phyloP scores from a whole-genome alignment of 2,888 invertebrate species.

The Scotopteryx bipunctaria region DNA sequence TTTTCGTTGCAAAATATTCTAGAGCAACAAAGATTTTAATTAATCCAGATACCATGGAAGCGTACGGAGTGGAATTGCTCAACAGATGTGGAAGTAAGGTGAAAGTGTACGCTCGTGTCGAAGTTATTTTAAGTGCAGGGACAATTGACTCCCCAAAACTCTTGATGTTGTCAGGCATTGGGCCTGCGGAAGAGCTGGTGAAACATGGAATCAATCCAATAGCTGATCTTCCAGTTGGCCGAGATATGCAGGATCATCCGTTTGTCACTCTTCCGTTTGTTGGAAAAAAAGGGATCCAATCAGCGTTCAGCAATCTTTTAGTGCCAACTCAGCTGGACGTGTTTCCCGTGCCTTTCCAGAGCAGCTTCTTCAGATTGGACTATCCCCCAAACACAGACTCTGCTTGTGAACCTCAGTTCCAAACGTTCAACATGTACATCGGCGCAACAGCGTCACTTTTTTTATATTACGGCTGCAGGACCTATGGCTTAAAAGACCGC shows the following conservation, averaged over 20 bases:
- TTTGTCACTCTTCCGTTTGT: slow-evolving; percentile 50
- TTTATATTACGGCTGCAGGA: slow-evolving; percentile 48
- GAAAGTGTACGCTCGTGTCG: slow-evolving; percentile 54
- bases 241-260: slow-evolving; percentile 67
- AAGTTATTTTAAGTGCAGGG: slow-evolving; percentile 69
- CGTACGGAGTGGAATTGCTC: slow-evolving; percentile 59
- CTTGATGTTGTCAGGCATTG: slow-evolving; percentile 69
- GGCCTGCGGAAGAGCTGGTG: slow-evolving; percentile 55
- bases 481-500: slow-evolving; percentile 40
- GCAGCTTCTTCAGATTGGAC: slow-evolving; percentile 55
- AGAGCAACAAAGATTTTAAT: slow-evolving; percentile 63
- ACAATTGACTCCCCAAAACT: slow-evolving; percentile 66
- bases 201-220: slow-evolving; percentile 53
- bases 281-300: slow-evolving; percentile 53
- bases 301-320: slow-evolving; percentile 57
- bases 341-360: slow-evolving; percentile 58
- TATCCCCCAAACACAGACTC: slow-evolving; percentile 26
- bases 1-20: slow-evolving; percentile 59
- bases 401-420: slow-evolving; percentile 56
- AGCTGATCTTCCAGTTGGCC: slow-evolving; percentile 66
- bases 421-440: slow-evolving; percentile 60
- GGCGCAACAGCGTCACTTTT: slow-evolving; percentile 58
- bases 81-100: slow-evolving; percentile 45
- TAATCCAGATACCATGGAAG: slow-evolving; percentile 45
- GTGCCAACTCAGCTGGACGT: slow-evolving; percentile 44